Conservation (phyloP, 2,888 invertebrate species). For the Labia minor region DNA sequence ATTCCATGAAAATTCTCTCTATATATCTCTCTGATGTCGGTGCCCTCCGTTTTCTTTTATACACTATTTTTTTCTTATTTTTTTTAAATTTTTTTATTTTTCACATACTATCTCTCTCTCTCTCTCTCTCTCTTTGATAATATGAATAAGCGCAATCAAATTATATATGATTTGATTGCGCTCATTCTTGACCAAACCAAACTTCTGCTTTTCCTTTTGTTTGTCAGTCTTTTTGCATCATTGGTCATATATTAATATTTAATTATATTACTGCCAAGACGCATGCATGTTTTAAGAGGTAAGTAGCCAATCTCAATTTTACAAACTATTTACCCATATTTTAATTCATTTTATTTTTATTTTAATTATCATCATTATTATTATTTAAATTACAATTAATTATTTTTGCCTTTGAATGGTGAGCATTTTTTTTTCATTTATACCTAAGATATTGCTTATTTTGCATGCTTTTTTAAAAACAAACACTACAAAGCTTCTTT, state of each 20-base stretch:
- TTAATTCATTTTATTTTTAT: too few relatives aligned
- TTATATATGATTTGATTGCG: not conserved
- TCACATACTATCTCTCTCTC: too few relatives aligned
- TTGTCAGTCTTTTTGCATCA: not conserved
- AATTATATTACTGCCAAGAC: not conserved
- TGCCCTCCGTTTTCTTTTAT: constrained; percentile 18
- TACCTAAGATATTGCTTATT: not conserved
- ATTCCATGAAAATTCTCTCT: constrained; percentile 22
- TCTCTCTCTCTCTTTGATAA: too few relatives aligned
- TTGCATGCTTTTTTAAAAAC: not conserved
- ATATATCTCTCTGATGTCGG: constrained; percentile 16
- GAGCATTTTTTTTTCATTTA: not conserved
- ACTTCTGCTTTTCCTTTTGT: constrained; percentile 3
- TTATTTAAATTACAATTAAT: not conserved
- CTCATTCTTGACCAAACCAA: not conserved
- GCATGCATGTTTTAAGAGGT: not conserved
- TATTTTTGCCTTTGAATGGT: not conserved
- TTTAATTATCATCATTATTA: not conserved
- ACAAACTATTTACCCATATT: too few relatives aligned
- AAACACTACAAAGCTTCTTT: not conserved
- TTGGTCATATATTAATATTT: not conserved
- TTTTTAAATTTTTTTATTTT: not conserved
- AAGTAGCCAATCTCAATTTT: not conserved
- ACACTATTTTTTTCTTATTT: constrained; percentile 17
- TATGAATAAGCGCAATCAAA: not conserved